Percentiles rank a stretch among this genome's conserved stretches.
Conservation (phyloP, 2,797 vertebrate species). For the Oreochromis grahami region DNA sequence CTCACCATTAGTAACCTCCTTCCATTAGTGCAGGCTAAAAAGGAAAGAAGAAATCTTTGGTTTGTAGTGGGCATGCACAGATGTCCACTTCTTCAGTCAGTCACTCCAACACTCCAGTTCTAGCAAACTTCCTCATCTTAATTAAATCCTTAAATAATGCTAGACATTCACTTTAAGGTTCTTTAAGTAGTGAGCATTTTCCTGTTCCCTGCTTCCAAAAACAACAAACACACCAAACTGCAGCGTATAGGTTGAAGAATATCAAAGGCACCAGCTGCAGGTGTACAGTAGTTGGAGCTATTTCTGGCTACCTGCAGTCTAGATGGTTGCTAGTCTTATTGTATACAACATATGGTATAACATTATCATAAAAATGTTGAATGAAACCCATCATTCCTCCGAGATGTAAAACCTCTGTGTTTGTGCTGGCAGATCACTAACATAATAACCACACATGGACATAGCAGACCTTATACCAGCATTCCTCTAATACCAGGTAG, state of each 20-base stretch:
- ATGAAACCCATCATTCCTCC: not conserved
- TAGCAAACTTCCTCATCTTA: not conserved
- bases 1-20: not conserved
- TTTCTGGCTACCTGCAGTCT: not conserved
- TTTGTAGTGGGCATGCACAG: not conserved
- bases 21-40: conserved; percentile 4
- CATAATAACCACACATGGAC: not conserved
- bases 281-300: not conserved
- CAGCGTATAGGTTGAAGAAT: not conserved
- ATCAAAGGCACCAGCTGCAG: not conserved
- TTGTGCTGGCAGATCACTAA: not conserved
- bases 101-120: not conserved
- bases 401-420: not conserved
- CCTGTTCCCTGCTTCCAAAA: not conserved
- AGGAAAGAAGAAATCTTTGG: not conserved
- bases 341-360: not conserved
- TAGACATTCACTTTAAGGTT: too few species aligned
- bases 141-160: not conserved
- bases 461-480: not conserved
- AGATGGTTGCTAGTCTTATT: not conserved
- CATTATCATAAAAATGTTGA: not conserved
- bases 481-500: not conserved
- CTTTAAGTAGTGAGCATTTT: too few species aligned
- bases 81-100: not conserved
- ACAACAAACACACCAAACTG: not conserved